Base-by-base conservation (phyloP, 2,113 vertebrate genomes). In the Pongo pygmaeus region DNA sequence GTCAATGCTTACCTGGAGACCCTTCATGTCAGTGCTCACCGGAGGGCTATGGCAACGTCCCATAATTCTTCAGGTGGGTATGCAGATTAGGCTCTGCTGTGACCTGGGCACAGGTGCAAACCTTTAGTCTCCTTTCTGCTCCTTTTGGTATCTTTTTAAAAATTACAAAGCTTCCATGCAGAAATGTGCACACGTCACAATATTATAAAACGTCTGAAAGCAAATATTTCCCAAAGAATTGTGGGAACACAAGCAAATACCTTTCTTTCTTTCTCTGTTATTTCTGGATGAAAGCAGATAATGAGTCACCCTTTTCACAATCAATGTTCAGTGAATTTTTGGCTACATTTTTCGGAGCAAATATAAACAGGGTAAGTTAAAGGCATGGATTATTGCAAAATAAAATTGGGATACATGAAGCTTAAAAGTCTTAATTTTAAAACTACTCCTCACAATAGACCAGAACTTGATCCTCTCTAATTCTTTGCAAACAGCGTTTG, bases 351-450 rank as follows among this genome's bases (percentile, higher is more conserved):
- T 97, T 97, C 23, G 95, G 96, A 98, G 93, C 97, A 98, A 98
- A 98, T 95, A 98, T 89, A 98, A 98, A 97, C 96, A 97, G 93
- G 91, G 89, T 83, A 93, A 97, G 94, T 97, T 97, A 97, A 96
- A 97, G 97, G 94, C 85, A 80, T 43, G 90, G 97, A 98, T 97
- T 97, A 97, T 97, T 97, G 83, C 96, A 89, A 97, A 98, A 97
- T 97, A 96, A 97, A 97, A 97, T 96, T 97, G 96, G 96, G 95
- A 96, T 98, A 97, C 69, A 95, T 93, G 97, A 97, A 97, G 97
- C 96, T 98, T 97, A 97, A 98, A 98, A 98, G 96, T 97, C 97
- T 98, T 97, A 96, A 98, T 97, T 97, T 97, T 98, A 97, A 98
- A 64, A 98, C 91, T 74, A 84, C 95, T 97, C 89, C 78, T 91